Conservation (phyloP, 1,140 invertebrate species). For the Drosophila paulistorum region DNA sequence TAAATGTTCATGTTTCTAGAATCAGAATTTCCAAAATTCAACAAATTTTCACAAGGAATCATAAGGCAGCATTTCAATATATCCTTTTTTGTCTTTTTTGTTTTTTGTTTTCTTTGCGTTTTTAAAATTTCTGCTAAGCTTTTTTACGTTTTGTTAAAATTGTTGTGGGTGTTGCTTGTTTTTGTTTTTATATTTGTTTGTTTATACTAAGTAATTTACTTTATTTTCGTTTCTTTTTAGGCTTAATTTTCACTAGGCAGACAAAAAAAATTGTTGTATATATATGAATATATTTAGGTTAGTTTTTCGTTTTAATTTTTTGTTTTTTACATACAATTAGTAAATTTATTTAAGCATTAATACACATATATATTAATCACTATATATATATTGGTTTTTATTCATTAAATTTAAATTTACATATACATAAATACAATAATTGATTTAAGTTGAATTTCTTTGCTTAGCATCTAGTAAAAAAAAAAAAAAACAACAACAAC, state of each 20-base stretch:
- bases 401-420: slow-evolving; percentile 22
- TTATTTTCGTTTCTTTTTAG: slow-evolving; percentile 21
- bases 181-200: slow-evolving; percentile 5
- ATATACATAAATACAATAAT: slow-evolving; percentile 63
- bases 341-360: slow-evolving; percentile 67
- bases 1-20: slow-evolving; percentile 29
- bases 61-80: slow-evolving; percentile 76
- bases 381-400: slow-evolving; percentile 33
- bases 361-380: slow-evolving; percentile 49
- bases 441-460: slow-evolving; percentile 51
- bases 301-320: neutral
- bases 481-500: slow-evolving; percentile 28
- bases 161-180: slow-evolving; percentile 35
- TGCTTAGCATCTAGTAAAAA: slow-evolving; percentile 51
- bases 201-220: slow-evolving; percentile 30
- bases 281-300: slow-evolving; percentile 29
- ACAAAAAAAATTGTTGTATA: slow-evolving; percentile 58
- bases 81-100: slow-evolving; percentile 19
- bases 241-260: slow-evolving; percentile 63
- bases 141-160: slow-evolving; percentile 54
- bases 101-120: slow-evolving; percentile 47
- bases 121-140: slow-evolving; percentile 76
- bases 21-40: slow-evolving; percentile 17
- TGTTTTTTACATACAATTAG: slow-evolving; percentile 49
- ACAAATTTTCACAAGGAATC: slow-evolving; percentile 76